These are phyloP conservation scores for Cyclina sinensis DNA, from an alignment of 1,140 invertebrate genomes.

Conservation along the genomic window DNA sequence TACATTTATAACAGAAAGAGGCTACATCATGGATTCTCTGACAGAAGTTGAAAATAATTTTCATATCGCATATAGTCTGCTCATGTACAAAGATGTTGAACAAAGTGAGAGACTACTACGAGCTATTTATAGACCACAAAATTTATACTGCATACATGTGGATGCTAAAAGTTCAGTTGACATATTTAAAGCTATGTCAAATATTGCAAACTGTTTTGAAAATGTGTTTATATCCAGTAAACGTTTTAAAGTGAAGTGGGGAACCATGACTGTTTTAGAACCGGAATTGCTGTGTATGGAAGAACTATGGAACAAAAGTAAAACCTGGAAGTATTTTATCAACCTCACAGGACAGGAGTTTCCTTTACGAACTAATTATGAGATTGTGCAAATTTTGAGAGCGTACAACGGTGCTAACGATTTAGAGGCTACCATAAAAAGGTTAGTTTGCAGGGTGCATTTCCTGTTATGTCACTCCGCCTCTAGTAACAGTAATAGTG, in stretches of 20 bases:
- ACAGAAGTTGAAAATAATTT: no score
- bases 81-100: conserved; percentile 76
- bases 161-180: conserved; percentile 74
- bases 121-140: conserved; percentile 83
- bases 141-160: conserved; percentile 84
- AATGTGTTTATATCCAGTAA: conserved; percentile 82
- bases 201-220: conserved; percentile 77
- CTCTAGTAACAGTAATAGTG: no score
- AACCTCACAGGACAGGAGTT: conserved; percentile 83
- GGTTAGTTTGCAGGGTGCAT: no score
- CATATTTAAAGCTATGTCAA: conserved; percentile 69
- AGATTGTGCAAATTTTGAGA: conserved; percentile 80
- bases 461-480: no score
- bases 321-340: conserved; percentile 83
- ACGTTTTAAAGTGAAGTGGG: conserved; percentile 75
- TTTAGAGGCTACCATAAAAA: conserved; percentile 74
- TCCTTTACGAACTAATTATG: conserved; percentile 57
- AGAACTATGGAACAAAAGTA: conserved; percentile 74
- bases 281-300: conserved; percentile 82
- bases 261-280: conserved; percentile 72
- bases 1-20: no score
- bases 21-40: no score
- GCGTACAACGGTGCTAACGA: conserved; percentile 81
- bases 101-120: conserved; percentile 80
- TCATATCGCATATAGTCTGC: no score